Percentiles rank a stretch among this genome's conserved stretches.
phyloP scores from a whole-genome alignment of 2,113 vertebrate species.

The Amazona guildingii region DNA sequence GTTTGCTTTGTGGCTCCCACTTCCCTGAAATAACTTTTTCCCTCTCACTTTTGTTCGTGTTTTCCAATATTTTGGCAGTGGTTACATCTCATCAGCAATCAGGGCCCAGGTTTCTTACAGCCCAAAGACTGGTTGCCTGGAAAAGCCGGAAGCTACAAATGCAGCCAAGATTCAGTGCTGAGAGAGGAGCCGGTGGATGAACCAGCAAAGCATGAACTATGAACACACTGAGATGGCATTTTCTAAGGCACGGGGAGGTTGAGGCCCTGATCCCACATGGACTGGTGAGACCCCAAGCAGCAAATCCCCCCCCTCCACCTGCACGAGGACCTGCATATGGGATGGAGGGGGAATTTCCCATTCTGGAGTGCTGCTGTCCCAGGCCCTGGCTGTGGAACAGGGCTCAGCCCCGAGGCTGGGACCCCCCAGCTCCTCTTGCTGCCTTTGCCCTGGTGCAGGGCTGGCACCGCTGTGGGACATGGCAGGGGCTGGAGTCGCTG shows the following conservation, averaged over 20 bases:
- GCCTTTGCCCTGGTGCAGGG: neutral
- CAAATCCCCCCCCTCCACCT: neutral
- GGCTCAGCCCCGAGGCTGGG: neutral
- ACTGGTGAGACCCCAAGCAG: neutral
- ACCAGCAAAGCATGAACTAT: neutral
- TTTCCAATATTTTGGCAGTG: neutral
- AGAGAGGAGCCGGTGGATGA: neutral
- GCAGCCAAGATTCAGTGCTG: neutral
- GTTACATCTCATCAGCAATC: neutral
- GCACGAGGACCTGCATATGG: accelerated
- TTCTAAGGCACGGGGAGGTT: neutral
- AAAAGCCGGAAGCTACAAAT: neutral
- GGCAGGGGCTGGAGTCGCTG: neutral
- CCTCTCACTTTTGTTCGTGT: neutral
- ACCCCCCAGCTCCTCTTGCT: neutral
- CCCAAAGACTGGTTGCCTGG: neutral
- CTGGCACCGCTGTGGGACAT: neutral
- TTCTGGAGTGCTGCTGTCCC: no score
- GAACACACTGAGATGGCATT: neutral
- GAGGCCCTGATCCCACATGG: accelerated
- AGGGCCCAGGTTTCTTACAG: neutral
- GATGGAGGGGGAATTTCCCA: neutral
- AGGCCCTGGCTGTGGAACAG: neutral
- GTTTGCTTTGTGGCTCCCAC: neutral
- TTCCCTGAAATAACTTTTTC: neutral